Conservation (phyloP, 2,888 invertebrate species). For the Cristatella mucedo region DNA sequence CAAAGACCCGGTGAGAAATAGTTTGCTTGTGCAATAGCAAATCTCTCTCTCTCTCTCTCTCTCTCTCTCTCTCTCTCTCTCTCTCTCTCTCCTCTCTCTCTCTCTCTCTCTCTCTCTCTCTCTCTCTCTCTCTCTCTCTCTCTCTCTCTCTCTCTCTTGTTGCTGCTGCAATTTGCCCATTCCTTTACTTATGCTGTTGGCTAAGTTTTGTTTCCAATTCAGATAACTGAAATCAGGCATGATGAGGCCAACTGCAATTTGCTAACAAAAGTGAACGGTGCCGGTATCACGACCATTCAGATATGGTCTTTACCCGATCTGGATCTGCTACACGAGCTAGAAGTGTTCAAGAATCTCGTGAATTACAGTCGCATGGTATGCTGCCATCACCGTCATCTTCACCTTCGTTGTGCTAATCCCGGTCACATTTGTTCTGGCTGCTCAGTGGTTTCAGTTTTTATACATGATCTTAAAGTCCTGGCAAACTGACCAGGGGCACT, state of each 20-base stretch:
- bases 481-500: too few relatives aligned
- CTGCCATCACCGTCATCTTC: too few relatives aligned
- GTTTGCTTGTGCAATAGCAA: background rate
- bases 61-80: too few relatives aligned
- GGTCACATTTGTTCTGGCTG: too few relatives aligned
- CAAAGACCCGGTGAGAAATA: constrained; percentile 28
- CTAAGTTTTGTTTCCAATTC: background rate
- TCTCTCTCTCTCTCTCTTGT: constrained; percentile 2
- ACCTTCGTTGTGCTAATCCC: too few relatives aligned
- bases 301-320: constrained; percentile 31
- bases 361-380: constrained; percentile 26
- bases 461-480: too few relatives aligned
- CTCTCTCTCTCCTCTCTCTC: too few relatives aligned
- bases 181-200: background rate
- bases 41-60: too few relatives aligned
- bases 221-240: constrained; percentile 25
- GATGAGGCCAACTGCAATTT: constrained; percentile 21
- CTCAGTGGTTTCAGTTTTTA: too few relatives aligned
- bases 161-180: constrained; percentile 8
- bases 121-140: too few relatives aligned
- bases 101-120: too few relatives aligned
- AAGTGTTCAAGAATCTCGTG: constrained; percentile 20
- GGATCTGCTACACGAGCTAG: constrained; percentile 24
- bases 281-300: constrained; percentile 20
- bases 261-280: constrained; percentile 19